Evolutionary conservation across 2,888 invertebrate species (phyloP).

Genomic region (Selenia dentaria): DNA sequence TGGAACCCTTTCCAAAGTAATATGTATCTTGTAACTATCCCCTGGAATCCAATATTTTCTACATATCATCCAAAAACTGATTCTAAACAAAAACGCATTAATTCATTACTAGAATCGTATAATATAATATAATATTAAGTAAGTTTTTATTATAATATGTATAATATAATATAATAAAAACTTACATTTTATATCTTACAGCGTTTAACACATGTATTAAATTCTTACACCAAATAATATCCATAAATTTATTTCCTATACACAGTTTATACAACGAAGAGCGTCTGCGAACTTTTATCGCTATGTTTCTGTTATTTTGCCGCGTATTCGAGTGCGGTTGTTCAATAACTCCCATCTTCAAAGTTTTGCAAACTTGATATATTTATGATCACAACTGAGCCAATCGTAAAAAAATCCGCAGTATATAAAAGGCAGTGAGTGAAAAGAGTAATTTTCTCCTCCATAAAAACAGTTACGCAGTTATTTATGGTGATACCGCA

Average conservation of each 20-base stretch:
- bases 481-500: slow-evolving; percentile 82
- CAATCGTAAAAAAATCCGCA: slow-evolving; percentile 64
- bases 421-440: slow-evolving; percentile 74
- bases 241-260: background rate
- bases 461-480: slow-evolving; percentile 81
- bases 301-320: slow-evolving; percentile 8
- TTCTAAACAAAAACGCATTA: too few relatives aligned
- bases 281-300: slow-evolving; percentile 16
- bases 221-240: too few relatives aligned
- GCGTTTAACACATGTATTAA: too few relatives aligned
- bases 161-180: too few relatives aligned
- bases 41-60: too few relatives aligned
- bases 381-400: slow-evolving; percentile 17
- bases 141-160: too few relatives aligned
- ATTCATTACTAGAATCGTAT: too few relatives aligned
- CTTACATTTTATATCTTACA: too few relatives aligned
- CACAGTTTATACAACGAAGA: slow-evolving; percentile 3
- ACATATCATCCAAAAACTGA: too few relatives aligned
- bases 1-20: too few relatives aligned
- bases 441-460: slow-evolving; percentile 75
- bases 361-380: slow-evolving; percentile 21
- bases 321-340: slow-evolving; percentile 12
- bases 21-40: too few relatives aligned
- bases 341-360: slow-evolving; percentile 11
- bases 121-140: too few relatives aligned